phyloP scores from a whole-genome alignment of 2,113 vertebrate genomes.

The Carassius gibelio region DNA sequence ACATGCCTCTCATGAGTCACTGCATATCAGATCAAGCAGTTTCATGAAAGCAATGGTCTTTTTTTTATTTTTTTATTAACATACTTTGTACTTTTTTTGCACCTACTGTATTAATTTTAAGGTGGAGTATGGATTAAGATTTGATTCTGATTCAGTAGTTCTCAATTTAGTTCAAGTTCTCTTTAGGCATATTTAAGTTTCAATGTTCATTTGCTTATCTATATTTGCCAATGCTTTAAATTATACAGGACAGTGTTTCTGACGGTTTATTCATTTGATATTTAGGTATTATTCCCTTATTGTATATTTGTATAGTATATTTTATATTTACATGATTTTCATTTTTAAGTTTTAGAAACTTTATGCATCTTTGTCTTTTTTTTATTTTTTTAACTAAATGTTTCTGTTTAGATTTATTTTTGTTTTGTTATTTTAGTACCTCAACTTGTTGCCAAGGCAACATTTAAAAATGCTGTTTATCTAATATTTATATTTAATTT shows the following conservation, averaged over 20 bases:
- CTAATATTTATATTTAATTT: background rate
- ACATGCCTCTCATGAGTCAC: constrained; percentile 10
- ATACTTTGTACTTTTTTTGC: background rate
- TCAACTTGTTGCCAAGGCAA: too few relatives aligned
- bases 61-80: background rate
- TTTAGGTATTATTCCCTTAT: background rate
- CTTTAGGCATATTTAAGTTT: background rate
- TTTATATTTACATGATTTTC: too few relatives aligned
- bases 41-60: background rate
- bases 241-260: background rate
- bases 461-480: too few relatives aligned
- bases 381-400: too few relatives aligned
- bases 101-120: background rate
- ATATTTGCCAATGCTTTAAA: background rate
- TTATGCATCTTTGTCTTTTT: too few relatives aligned
- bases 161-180: background rate
- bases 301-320: too few relatives aligned
- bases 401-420: too few relatives aligned
- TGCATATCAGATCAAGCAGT: background rate
- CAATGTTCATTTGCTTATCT: too few relatives aligned
- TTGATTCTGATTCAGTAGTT: background rate
- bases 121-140: background rate
- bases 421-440: too few relatives aligned
- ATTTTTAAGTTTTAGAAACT: too few relatives aligned
- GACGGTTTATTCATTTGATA: background rate